Conservation (phyloP, 2,797 vertebrate genomes). For the Nannoperca australis region DNA sequence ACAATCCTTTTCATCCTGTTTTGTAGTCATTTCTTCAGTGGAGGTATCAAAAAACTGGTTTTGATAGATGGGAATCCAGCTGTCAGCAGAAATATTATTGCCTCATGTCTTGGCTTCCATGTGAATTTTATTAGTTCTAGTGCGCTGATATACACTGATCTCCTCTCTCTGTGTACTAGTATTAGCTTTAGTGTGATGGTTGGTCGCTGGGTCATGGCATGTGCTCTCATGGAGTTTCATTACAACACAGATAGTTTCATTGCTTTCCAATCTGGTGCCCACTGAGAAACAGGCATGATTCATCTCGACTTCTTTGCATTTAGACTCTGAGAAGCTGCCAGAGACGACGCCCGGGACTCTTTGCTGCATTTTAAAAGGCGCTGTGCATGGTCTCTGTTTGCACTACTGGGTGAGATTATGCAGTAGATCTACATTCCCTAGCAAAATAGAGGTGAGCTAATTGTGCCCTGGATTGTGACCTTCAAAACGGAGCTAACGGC, state of each 20-base stretch:
- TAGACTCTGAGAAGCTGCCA: constrained; percentile 26
- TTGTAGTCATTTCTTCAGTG: constrained; percentile 66
- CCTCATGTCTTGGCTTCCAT: constrained; percentile 58
- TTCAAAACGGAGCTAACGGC: constrained; percentile 63
- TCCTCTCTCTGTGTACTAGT: constrained; percentile 33
- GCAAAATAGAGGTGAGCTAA: constrained; percentile 65
- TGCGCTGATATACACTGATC: constrained; percentile 59
- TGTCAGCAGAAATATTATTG: constrained; percentile 71
- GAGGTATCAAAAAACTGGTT: constrained; percentile 54
- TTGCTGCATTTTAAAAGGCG: constrained; percentile 32
- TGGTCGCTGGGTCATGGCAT: constrained; percentile 46
- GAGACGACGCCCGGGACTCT: background rate
- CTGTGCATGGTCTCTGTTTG: background rate
- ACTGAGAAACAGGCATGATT: constrained; percentile 24
- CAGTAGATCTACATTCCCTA: constrained; percentile 52
- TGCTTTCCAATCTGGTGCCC: constrained; percentile 10
- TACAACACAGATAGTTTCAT: constrained; percentile 44
- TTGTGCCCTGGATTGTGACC: constrained; percentile 71
- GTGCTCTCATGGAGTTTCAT: constrained; percentile 52
- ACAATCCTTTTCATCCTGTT: constrained; percentile 76
- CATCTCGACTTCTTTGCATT: constrained; percentile 29
- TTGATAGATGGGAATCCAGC: constrained; percentile 66
- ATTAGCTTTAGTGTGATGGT: constrained; percentile 48
- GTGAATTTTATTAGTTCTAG: constrained; percentile 70
- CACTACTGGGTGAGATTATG: constrained; percentile 30